Evolutionary conservation across 1,140 invertebrate genomes (phyloP), one percentile per base, ranked within the genome.

Genomic region (Saxidomus purpurata): DNA sequence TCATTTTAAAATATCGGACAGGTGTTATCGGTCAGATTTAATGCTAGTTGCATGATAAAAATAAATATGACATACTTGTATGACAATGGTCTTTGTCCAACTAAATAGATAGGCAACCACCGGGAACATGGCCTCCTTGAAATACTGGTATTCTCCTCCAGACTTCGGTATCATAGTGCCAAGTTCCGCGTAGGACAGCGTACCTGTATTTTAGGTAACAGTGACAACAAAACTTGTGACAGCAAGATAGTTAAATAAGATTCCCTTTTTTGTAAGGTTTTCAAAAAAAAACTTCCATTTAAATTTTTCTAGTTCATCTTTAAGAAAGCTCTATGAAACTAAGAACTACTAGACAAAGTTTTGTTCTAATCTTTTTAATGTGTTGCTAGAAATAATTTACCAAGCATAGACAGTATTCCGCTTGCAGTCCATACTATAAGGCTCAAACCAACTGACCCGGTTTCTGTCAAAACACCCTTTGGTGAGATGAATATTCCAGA

Each of bases 401-500:
- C 93, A 40, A 94, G 40, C 17, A 94, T 85, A 1, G 93, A 91
- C 8, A 94, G 47, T 9, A 94, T 8, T 17, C 94, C 94, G 61
- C 92, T 89, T 6, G 69, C 88, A 15, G 96, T 96, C 98, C 98
- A 99, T 59, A 99, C 96, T 25, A 98, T 95, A 0, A 99, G 96
- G 93, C 98, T 97, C 87, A 98, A 96, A 17, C 97, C 98, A 0
- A 98, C 97, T 0, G 98, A 98, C 25, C 98, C 98, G 0, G 98
- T 97, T 93, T 97, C 97, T 90, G 97, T 94, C 8, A 99, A 95
- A 0, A 98, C 98, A 82, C 98, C 98, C 94, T 98, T 98, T 0
- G 99, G 99, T 0, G 98, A 99, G 13, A 99, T 98, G 95, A 99
- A 99, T 94, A 99, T 99, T 63, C 98, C 98, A 22, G 98, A 98